These are phyloP conservation scores for Falco berigora DNA, from an alignment of 2,797 vertebrate species.

Conservation along the genomic window DNA sequence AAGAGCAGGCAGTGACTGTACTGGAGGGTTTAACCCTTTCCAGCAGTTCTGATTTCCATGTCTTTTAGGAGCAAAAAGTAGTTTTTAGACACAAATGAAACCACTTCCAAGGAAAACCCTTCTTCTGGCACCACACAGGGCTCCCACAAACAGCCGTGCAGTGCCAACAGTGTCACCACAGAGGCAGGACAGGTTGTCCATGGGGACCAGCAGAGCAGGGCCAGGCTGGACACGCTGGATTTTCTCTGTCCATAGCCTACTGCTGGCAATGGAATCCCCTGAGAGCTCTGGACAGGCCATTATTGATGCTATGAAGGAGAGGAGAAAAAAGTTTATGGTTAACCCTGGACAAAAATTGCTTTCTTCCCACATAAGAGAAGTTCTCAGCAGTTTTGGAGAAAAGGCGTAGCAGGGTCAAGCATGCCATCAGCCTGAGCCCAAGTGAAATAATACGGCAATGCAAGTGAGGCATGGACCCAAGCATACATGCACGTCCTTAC, in stretches of 20 bases:
- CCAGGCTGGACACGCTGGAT: neutral
- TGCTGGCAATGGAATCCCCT: neutral
- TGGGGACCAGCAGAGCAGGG: neutral
- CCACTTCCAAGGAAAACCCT: neutral
- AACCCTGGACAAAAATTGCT: neutral
- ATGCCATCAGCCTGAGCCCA: neutral
- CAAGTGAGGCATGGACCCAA: neutral
- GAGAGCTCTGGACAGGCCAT: neutral
- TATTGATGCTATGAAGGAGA: neutral
- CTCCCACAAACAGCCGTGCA: accelerated
- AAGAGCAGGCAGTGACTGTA: neutral
- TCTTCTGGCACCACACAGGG: neutral
- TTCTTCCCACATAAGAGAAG: neutral
- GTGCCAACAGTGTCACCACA: neutral
- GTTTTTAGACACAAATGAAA: neutral
- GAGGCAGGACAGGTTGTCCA: neutral
- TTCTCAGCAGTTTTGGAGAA: neutral
- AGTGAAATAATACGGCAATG: neutral
- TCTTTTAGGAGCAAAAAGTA: neutral
- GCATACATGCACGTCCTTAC: neutral
- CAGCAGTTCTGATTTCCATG: neutral
- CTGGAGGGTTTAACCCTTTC: neutral
- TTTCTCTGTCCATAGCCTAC: neutral
- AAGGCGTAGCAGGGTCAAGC: neutral
- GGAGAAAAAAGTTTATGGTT: neutral